Conservation (phyloP, 92 coral and sea anemone genomes). For the Siderastrea siderea region DNA sequence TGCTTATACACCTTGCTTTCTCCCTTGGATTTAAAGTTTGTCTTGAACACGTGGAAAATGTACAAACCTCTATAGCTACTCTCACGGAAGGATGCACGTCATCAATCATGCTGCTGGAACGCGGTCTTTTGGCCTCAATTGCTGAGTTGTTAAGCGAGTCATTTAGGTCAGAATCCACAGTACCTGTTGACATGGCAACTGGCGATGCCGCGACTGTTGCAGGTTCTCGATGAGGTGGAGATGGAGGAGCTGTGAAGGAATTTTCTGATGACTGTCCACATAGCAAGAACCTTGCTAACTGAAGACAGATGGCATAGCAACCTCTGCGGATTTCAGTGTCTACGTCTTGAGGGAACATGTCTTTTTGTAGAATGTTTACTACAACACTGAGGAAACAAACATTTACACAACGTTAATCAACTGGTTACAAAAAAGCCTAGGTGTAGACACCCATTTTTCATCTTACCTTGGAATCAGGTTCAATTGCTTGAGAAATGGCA, state of each 20-base stretch:
- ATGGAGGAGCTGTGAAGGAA: conserved; percentile 80
- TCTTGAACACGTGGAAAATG: not conserved
- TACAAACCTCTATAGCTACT: conserved; percentile 86
- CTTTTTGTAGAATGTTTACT: conserved; percentile 89
- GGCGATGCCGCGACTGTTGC: conserved; percentile 87
- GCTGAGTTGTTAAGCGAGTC: conserved; percentile 80
- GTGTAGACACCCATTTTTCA: not conserved
- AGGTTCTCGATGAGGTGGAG: conserved; percentile 84
- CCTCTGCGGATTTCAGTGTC: conserved; percentile 94
- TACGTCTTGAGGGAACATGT: conserved; percentile 91
- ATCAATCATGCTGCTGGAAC: conserved; percentile 94
- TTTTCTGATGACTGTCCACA: conserved; percentile 94
- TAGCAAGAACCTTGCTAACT: conserved; percentile 87
- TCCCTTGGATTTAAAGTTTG: too few species aligned
- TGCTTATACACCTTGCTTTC: too few species aligned
- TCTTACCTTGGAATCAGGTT: too few species aligned
- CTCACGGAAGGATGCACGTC: conserved; percentile 91
- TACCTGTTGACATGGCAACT: conserved; percentile 88
- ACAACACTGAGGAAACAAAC: conserved; percentile 71
- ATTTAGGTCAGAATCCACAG: conserved; percentile 82
- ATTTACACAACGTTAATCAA: not conserved
- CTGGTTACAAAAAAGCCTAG: too few species aligned
- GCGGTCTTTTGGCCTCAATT: conserved; percentile 87
- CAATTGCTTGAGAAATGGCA: too few species aligned
- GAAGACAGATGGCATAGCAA: conserved; percentile 90